Conservation (phyloP, 2,888 invertebrate species). For the Tetragonula carbonaria region DNA sequence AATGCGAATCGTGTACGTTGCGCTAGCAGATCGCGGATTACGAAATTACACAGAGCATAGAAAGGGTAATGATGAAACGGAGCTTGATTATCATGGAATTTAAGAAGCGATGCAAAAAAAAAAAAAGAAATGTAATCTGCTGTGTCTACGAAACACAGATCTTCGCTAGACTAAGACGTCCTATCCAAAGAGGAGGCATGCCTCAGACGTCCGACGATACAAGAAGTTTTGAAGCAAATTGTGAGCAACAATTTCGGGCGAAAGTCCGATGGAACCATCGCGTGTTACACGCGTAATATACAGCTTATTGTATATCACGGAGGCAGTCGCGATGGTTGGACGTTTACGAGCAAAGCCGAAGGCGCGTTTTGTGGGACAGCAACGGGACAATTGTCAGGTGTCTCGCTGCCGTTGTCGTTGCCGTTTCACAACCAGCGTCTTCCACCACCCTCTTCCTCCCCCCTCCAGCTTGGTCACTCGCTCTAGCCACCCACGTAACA, state of each 20-base stretch:
- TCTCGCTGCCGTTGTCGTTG: slow-evolving; percentile 47
- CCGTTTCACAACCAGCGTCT: slow-evolving; percentile 37
- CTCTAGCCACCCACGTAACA: slow-evolving; percentile 74
- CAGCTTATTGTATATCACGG: slow-evolving; percentile 79
- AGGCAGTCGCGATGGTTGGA: slow-evolving; percentile 61
- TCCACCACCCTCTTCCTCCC: slow-evolving; percentile 45
- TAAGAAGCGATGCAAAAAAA: background rate
- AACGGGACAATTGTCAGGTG: slow-evolving; percentile 71
- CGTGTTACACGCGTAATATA: slow-evolving; percentile 77
- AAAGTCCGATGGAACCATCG: slow-evolving; percentile 45
- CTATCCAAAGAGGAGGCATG: background rate
- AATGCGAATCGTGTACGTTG: background rate
- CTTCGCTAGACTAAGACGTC: background rate
- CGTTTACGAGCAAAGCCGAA: slow-evolving; percentile 76
- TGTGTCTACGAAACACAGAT: too few relatives aligned
- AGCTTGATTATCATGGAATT: background rate
- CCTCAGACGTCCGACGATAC: slow-evolving; percentile 44
- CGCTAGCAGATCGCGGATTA: background rate
- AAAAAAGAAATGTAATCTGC: background rate
- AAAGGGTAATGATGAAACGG: background rate
- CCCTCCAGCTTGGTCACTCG: background rate
- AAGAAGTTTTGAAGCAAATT: slow-evolving; percentile 28
- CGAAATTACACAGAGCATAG: background rate
- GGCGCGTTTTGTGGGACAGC: slow-evolving; percentile 70
- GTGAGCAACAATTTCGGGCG: slow-evolving; percentile 46